Evolutionary conservation across 2,797 vertebrate genomes (phyloP).

Genomic region (Echiichthys vipera): DNA sequence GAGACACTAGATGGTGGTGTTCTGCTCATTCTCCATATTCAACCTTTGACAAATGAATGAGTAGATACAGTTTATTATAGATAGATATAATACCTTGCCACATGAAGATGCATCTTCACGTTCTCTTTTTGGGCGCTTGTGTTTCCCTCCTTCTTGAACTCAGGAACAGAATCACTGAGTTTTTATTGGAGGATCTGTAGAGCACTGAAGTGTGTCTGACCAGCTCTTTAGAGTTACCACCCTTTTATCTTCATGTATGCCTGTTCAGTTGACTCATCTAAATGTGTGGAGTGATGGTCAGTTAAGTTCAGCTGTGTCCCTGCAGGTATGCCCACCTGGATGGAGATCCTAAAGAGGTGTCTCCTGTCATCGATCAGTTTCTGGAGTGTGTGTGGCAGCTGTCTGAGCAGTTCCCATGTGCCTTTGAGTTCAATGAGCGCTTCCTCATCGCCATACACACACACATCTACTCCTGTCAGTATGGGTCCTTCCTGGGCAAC

Average conservation of each 20-base stretch:
- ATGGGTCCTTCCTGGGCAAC: conserved; percentile 94
- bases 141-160: too few relatives aligned
- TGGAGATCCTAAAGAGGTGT: conserved; percentile 94
- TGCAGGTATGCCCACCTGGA: conserved; percentile 93
- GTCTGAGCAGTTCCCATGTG: conserved; percentile 95
- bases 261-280: too few relatives aligned
- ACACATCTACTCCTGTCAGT: conserved; percentile 95
- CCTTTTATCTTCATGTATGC: background rate
- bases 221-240: too few relatives aligned
- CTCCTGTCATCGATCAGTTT: conserved; percentile 96
- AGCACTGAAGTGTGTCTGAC: too few relatives aligned
- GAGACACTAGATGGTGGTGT: too few relatives aligned
- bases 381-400: conserved; percentile 97
- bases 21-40: too few relatives aligned
- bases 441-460: conserved; percentile 91
- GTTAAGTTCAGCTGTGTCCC: background rate
- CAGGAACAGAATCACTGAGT: too few relatives aligned
- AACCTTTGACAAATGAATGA: too few relatives aligned
- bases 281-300: background rate
- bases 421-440: conserved; percentile 96
- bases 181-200: background rate
- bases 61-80: too few relatives aligned
- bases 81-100: too few relatives aligned
- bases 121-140: too few relatives aligned
- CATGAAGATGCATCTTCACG: too few relatives aligned